These are phyloP conservation scores for Sterrhoptilus dennistouni DNA, from an alignment of 2,113 vertebrate genomes.

Conservation along the genomic window DNA sequence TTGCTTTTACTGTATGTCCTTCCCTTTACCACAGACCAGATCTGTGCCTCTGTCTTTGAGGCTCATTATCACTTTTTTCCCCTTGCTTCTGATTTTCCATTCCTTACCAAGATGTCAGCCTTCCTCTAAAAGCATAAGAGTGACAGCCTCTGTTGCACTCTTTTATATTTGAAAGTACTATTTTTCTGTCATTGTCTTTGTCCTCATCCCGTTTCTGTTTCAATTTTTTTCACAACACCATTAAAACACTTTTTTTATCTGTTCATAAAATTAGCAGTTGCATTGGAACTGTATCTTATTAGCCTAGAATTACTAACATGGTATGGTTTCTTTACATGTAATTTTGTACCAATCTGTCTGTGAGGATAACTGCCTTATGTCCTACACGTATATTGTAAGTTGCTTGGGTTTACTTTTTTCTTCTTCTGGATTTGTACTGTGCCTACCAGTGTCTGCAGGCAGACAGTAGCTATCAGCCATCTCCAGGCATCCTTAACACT, in stretches of 20 bases:
- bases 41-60: not conserved
- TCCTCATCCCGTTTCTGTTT: not conserved
- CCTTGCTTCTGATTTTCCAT: not conserved
- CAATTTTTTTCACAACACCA: not conserved
- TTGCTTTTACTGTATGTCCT: not conserved
- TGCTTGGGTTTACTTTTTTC: not conserved
- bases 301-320: not conserved
- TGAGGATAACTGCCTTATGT: not conserved
- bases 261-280: not conserved
- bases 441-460: not conserved
- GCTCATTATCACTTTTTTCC: not conserved
- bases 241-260: not conserved
- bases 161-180: not conserved
- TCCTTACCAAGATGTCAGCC: not conserved
- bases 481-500: not conserved
- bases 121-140: not conserved
- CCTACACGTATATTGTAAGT: not conserved
- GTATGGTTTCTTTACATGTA: not conserved
- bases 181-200: not conserved
- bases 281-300: not conserved
- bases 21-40: not conserved
- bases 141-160: not conserved
- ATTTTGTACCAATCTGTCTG: not conserved
- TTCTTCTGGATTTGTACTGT: not conserved
- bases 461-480: not conserved